Base-by-base conservation (phyloP, 2,888 invertebrate genomes). In the Cantharis rufa region DNA sequence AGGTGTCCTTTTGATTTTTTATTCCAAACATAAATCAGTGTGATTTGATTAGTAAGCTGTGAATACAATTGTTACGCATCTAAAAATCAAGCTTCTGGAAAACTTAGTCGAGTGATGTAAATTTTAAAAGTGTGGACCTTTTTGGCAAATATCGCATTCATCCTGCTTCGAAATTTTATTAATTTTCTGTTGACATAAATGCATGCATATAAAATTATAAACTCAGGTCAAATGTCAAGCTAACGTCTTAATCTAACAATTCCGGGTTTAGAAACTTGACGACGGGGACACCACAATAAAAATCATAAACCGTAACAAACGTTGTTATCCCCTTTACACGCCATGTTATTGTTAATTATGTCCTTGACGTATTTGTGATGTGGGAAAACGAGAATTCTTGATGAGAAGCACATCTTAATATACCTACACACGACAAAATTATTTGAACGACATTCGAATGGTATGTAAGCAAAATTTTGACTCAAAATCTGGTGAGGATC, bases 301-400 rank as follows among this genome's bases (percentile, higher is more conserved):
- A 80, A 79, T 79, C 80, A 80, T 78, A 80, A 80, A 81, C 80
- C 80, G 80, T 81, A 78, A 32, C 79, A 77, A 75, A 80, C 79
- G 66, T 75, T 61, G 74, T 77, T 74, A 78, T 73, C 72, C 72
- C 75, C 70, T 74, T 77, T 72, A 66, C 28, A 77, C 77, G 77
- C 69, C 48, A 15, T 75, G 77, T 77, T 77, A 77, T 77, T 77
- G 77, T 77, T 77, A 77, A 77, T 77, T 74, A 77, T 75, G 74
- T 70, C 77, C 77, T 77, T 72, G 72, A 74, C 71, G 71, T 74
- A 71, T 77, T 71, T 74, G 71, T 69, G 77, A 77, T 77, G 77
- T 77, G 77, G 77, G 77, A 77, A 77, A 69, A 63, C 21, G 24
- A 66, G 72, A 72, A 66, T 71, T 72, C 61, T 61, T 68, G 66